Percentiles rank a stretch among this genome's conserved stretches.
phyloP scores from a whole-genome alignment of 2,113 vertebrate species.

The Ailurus styani region DNA sequence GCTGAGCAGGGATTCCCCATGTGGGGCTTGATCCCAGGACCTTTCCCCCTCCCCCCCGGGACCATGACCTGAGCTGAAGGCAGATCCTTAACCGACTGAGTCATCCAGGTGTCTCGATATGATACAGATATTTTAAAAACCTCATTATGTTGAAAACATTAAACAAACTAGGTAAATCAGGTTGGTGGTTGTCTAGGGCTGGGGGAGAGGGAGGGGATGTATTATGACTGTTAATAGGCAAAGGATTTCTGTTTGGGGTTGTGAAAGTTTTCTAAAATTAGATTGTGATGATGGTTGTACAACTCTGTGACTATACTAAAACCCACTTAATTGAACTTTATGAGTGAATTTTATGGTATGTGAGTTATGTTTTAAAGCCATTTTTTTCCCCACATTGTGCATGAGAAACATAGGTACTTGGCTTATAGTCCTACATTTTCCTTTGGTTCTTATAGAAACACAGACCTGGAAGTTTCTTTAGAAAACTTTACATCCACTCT shows the following conservation, averaged over 20 bases:
- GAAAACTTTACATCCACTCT: neutral
- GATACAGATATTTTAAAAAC: neutral
- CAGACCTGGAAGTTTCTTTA: neutral
- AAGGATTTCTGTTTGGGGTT: neutral
- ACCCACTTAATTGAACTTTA: neutral
- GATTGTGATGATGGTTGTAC: neutral
- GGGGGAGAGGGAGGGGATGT: neutral
- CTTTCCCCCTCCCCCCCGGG: no score
- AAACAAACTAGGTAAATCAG: neutral
- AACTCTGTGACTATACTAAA: conserved; percentile 5
- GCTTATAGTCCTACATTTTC: neutral
- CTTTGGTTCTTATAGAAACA: neutral
- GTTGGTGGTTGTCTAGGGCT: neutral
- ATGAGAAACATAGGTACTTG: neutral
- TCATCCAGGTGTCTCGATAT: neutral
- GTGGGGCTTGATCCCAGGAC: no score
- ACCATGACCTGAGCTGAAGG: neutral
- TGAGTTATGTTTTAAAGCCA: neutral
- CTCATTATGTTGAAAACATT: neutral
- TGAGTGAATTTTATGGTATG: neutral
- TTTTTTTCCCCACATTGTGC: neutral
- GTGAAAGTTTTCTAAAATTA: neutral
- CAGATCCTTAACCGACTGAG: neutral
- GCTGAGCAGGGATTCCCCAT: no score
- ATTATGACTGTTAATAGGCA: conserved; percentile 3